Evolutionary conservation across 2,113 vertebrate species (phyloP), one percentile per base, ranked within the genome.

Genomic region (Notarius lentiginosus): DNA sequence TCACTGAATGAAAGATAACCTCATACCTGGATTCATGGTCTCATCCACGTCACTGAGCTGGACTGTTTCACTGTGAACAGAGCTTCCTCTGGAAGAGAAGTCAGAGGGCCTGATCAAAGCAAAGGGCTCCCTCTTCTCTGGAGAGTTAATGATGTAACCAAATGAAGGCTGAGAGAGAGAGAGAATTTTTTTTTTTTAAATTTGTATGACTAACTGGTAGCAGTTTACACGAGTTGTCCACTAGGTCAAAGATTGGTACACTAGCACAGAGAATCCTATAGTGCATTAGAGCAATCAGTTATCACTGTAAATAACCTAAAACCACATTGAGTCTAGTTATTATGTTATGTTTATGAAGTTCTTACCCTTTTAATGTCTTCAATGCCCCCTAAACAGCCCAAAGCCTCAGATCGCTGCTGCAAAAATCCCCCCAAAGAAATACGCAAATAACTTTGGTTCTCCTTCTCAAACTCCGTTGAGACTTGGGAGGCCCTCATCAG

Each of bases 341-440:
- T 49, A 73, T 34, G 1, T 75, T 30, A 7, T 60, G 30, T 81
- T 7, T 18, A 83, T 22, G 83, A 34, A 0, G 22, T 22, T 96
- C 96, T 91, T 85, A 99, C 98, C 95, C 98, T 93, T 95, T 97
- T 99, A 76, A 98, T 93, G 81, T 93, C 91, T 47, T 93, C 95
- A 14, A 0, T 49, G 22, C 22, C 89, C 82, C 97, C 96, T 70
- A 99, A 96, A 89, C 97, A 97, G 81, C 98, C 98, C 30, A 99
- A 94, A 86, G 98, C 98, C 95, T 98, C 98, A 15, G 98, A 99
- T 75, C 97, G 96, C 88, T 97, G 96, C 83, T 95, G 95, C 90
- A 99, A 98, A 89, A 99, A 99, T 86, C 99, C 95, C 6, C 98
- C 98, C 47, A 99, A 90, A 86, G 98, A 98, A 15, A 99, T 95